phyloP scores from a whole-genome alignment of 1,140 invertebrate species.

The Elymnias hypermnestra region DNA sequence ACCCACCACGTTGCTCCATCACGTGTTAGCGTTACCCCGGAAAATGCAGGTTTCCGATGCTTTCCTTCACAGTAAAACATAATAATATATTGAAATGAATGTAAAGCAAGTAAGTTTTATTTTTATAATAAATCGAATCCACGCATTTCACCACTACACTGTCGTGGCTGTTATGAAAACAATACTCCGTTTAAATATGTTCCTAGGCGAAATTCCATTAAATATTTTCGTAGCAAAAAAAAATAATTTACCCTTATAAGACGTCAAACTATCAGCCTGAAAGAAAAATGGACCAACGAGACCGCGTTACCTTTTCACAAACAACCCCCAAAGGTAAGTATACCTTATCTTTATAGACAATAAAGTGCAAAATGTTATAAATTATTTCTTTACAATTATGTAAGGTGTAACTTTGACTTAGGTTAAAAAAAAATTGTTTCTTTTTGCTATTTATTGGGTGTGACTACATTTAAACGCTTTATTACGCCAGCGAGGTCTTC shows the following conservation, averaged over 20 bases:
- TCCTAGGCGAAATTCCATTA: slow-evolving; percentile 2
- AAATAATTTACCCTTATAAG: slow-evolving; percentile 17
- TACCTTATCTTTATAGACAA: neutral
- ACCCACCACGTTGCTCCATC: too few species aligned
- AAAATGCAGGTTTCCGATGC: too few species aligned
- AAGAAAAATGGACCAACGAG: slow-evolving; percentile 19
- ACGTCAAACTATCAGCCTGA: slow-evolving; percentile 20
- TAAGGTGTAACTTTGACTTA: slow-evolving; percentile 11
- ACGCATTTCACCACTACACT: too few species aligned
- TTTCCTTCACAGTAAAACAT: too few species aligned
- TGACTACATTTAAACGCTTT: slow-evolving; percentile 2
- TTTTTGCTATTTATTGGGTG: neutral
- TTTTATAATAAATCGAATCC: too few species aligned
- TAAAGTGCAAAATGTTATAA: slow-evolving; percentile 7
- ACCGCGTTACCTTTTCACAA: slow-evolving; percentile 13
- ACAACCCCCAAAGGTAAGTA: neutral
- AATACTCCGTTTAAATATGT: neutral
- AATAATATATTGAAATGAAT: too few species aligned
- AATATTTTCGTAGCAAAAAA: slow-evolving; percentile 5
- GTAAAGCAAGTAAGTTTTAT: too few species aligned
- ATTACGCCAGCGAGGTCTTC: too few species aligned
- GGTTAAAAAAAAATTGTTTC: slow-evolving; percentile 3
- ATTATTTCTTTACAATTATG: slow-evolving; percentile 3
- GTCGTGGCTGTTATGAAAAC: too few species aligned
- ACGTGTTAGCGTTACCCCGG: too few species aligned